Evolutionary conservation across 1,140 invertebrate genomes (phyloP).

Genomic region (Heliothis virescens): DNA sequence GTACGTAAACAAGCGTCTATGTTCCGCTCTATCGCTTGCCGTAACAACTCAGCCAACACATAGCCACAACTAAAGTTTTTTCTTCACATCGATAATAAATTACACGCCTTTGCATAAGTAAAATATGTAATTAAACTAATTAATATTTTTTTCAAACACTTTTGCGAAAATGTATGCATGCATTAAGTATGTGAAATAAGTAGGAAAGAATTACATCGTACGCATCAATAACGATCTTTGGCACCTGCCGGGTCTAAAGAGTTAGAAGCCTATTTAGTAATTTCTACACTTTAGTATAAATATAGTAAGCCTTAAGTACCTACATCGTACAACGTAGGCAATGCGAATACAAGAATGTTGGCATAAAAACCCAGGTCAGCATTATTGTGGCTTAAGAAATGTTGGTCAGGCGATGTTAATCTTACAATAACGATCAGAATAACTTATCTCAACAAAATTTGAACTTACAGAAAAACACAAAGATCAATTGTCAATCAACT

Average conservation of each 20-base stretch:
- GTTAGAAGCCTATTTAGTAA: slow-evolving; percentile 19
- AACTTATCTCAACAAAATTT: too few species aligned
- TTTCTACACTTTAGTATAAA: neutral
- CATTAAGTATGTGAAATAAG: slow-evolving; percentile 16
- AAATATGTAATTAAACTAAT: slow-evolving; percentile 36
- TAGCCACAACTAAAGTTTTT: slow-evolving; percentile 12
- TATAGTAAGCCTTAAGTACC: neutral
- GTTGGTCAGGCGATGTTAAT: too few species aligned
- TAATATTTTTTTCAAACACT: slow-evolving; percentile 7
- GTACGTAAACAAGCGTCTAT: slow-evolving; percentile 22
- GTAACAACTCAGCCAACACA: neutral
- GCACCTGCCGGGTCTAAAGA: neutral
- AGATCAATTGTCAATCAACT: too few species aligned
- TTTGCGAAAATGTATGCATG: neutral
- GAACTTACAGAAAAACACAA: too few species aligned
- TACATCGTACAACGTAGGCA: neutral
- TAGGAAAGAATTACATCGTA: slow-evolving; percentile 12
- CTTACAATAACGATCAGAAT: too few species aligned
- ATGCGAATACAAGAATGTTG: neutral
- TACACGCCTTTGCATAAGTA: slow-evolving; percentile 34
- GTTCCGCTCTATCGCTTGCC: slow-evolving; percentile 21
- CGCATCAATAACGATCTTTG: slow-evolving; percentile 8
- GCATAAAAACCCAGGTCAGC: neutral
- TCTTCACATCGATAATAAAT: slow-evolving; percentile 31
- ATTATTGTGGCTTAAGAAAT: neutral